Evolutionary conservation across 2,113 vertebrate genomes (phyloP).

Genomic region (Pseudolaguvia tuberculata): DNA sequence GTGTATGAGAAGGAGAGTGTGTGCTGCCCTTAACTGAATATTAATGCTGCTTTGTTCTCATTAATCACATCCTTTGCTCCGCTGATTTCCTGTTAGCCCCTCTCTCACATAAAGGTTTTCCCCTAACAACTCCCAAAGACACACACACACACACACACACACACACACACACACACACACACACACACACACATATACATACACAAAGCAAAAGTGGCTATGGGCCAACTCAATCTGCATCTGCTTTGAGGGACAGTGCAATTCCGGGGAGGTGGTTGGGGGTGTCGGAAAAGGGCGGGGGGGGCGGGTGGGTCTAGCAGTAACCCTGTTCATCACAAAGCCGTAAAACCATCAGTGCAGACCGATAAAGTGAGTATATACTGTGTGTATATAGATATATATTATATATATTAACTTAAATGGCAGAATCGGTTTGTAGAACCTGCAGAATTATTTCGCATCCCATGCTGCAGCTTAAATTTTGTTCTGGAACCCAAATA

Average conservation of each 20-base stretch:
- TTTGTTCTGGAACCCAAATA: not conserved
- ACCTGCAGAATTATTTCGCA: conserved; percentile 7
- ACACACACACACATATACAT: conserved; percentile 27
- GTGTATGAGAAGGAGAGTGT: not conserved
- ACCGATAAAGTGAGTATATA: too few relatives aligned
- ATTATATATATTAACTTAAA: too few relatives aligned
- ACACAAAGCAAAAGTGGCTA: conserved; percentile 50
- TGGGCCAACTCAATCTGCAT: conserved; percentile 60
- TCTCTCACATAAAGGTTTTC: conserved; percentile 35
- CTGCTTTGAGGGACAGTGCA: conserved; percentile 47
- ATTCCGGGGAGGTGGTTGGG: conserved; percentile 30
- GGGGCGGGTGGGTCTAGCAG: too few relatives aligned
- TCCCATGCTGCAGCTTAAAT: conserved; percentile 15
- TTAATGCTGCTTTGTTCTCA: conserved; percentile 55
- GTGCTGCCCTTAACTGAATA: conserved; percentile 50
- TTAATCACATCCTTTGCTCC: conserved; percentile 57
- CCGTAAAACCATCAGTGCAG: conserved; percentile 23
- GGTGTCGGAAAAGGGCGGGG: too few relatives aligned
- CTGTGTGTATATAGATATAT: too few relatives aligned
- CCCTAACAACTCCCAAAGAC: conserved; percentile 31
- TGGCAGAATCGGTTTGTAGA: not conserved
- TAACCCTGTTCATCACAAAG: conserved; percentile 20
- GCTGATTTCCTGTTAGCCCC: conserved; percentile 46
- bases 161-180: conserved; percentile 32
- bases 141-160: conserved; percentile 31